Evolutionary conservation across 2,797 vertebrate species (phyloP).

Genomic region (Rhabdophis nuchalis): DNA sequence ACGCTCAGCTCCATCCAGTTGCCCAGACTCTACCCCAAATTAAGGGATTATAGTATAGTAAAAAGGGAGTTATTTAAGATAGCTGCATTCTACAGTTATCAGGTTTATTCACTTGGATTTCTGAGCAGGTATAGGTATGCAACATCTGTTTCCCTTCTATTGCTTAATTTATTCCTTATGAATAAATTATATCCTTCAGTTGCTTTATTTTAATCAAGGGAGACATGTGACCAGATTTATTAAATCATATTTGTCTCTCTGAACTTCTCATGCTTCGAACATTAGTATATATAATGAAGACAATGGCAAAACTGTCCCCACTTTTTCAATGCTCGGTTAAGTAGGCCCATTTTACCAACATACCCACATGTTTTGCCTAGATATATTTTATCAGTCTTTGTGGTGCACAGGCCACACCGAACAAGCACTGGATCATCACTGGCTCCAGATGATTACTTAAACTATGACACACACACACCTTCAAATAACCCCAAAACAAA

Average conservation of each 20-base stretch:
- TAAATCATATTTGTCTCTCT: background rate
- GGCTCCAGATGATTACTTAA: background rate
- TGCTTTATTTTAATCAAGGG: background rate
- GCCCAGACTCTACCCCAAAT: background rate
- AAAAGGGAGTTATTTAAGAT: background rate
- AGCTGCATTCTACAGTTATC: background rate
- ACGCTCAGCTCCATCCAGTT: background rate
- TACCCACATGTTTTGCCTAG: background rate
- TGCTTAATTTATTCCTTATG: background rate
- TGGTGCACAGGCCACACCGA: background rate
- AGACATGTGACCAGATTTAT: background rate
- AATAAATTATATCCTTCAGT: background rate
- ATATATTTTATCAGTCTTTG: background rate
- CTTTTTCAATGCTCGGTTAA: background rate
- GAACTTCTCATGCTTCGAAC: background rate
- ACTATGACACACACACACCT: too few relatives aligned
- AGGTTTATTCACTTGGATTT: background rate
- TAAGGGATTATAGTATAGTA: background rate
- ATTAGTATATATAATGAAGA: background rate
- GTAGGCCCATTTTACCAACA: background rate
- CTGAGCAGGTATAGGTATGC: background rate
- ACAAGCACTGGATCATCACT: background rate
- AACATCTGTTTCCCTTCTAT: background rate
- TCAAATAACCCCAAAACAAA: background rate
- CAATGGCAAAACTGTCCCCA: background rate